phyloP scores from a whole-genome alignment of 2,888 invertebrate species.

The Vandiemenella viatica region DNA sequence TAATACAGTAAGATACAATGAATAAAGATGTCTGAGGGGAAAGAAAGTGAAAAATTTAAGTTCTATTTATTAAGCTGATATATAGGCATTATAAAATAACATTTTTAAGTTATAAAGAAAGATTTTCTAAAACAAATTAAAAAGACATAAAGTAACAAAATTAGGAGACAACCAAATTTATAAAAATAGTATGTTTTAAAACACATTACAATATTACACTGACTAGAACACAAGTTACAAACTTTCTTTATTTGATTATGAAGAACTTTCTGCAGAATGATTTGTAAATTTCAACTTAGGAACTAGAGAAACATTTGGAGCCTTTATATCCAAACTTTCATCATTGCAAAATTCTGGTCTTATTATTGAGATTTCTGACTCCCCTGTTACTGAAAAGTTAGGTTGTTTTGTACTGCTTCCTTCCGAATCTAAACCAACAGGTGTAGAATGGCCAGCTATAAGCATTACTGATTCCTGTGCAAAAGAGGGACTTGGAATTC shows the following conservation, averaged over 20 bases:
- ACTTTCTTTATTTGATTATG: too few species aligned
- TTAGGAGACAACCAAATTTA: too few species aligned
- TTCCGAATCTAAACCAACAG: not conserved
- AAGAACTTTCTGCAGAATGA: too few species aligned
- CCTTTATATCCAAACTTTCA: not conserved
- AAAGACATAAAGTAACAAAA: too few species aligned
- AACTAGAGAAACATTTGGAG: not conserved
- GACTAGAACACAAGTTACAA: too few species aligned
- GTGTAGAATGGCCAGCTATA: not conserved
- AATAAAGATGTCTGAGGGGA: too few species aligned
- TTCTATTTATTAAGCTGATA: not conserved
- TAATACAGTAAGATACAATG: not conserved
- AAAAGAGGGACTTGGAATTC: too few species aligned
- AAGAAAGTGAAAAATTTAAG: not conserved
- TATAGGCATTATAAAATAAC: too few species aligned
- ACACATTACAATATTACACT: too few species aligned
- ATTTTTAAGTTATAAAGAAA: too few species aligned
- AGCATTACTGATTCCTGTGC: not conserved
- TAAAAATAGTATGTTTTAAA: too few species aligned
- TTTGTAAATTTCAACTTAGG: not conserved
- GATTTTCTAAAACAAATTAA: too few species aligned
- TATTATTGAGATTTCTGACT: not conserved
- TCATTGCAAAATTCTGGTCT: not conserved
- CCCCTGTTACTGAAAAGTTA: not conserved
- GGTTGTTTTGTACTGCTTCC: not conserved